Evolutionary conservation across 2,113 vertebrate genomes (phyloP).

Genomic region (Vidua chalybeata): DNA sequence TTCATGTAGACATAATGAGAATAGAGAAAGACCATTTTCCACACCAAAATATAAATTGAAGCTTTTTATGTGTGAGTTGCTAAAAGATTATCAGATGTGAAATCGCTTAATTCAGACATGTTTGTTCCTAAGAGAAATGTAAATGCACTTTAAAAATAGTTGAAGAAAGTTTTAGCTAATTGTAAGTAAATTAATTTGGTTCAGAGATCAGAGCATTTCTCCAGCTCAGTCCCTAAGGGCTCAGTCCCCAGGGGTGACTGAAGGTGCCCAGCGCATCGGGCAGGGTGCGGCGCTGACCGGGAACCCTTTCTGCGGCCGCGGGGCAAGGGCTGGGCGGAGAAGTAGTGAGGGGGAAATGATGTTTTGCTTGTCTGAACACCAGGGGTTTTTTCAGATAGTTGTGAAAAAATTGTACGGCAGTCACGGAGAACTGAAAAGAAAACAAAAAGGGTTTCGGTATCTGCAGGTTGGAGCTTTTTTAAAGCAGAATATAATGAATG

Average conservation of each 20-base stretch:
- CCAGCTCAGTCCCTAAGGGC: accelerated
- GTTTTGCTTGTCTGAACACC: background rate
- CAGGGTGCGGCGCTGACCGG: background rate
- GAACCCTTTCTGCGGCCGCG: background rate
- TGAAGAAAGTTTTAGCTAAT: background rate
- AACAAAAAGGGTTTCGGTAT: background rate
- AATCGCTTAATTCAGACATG: background rate
- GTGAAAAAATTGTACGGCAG: background rate
- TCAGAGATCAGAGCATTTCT: background rate
- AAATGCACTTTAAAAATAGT: background rate
- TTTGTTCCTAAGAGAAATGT: background rate
- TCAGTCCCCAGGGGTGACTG: background rate
- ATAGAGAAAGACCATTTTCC: background rate
- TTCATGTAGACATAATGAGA: background rate
- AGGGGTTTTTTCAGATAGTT: background rate
- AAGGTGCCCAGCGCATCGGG: accelerated
- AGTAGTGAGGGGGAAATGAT: background rate
- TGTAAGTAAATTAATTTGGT: background rate
- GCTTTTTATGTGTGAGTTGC: background rate
- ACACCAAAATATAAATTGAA: background rate
- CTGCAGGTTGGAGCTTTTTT: background rate
- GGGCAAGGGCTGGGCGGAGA: background rate
- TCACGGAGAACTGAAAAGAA: background rate
- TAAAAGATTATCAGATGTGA: background rate
- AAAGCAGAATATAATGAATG: background rate